Evolutionary conservation across 30 jellyfish, hydroid and myxozoan species (phyloP).

Genomic region (Chrysaora quinquecirrha): DNA sequence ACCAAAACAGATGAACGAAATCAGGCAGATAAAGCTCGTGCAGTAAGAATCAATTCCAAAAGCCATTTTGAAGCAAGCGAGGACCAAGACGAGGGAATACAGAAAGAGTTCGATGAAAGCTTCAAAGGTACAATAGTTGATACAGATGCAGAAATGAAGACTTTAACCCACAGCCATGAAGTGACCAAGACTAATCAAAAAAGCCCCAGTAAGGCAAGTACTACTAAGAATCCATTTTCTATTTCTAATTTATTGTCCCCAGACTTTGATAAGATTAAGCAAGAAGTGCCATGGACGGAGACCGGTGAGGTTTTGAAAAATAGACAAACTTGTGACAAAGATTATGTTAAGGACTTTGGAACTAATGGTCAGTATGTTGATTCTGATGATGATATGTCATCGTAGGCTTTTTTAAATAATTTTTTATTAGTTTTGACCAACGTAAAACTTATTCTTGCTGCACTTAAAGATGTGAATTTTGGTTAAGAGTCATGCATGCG

Average conservation of each 20-base stretch:
- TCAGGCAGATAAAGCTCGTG: background rate
- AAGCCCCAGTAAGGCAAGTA: constrained; percentile 32
- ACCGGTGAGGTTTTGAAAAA: constrained; percentile 22
- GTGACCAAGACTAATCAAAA: background rate
- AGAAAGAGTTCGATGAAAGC: background rate
- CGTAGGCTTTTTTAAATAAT: background rate
- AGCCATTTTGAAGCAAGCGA: constrained; percentile 18
- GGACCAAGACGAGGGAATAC: background rate
- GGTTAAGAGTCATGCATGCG: too few species aligned
- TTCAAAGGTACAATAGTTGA: background rate
- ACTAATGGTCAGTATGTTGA: background rate
- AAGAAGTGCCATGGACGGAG: constrained; percentile 8
- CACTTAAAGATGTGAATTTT: too few species aligned
- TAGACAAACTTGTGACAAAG: background rate
- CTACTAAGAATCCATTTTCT: constrained; percentile 37
- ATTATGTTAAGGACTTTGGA: background rate
- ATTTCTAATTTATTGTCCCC: constrained; percentile 29
- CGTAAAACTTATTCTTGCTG: too few species aligned
- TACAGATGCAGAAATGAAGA: constrained; percentile 1
- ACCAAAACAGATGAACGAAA: background rate
- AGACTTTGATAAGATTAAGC: background rate
- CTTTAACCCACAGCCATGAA: constrained; percentile 15
- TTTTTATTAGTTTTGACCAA: too few species aligned
- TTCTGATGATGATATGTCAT: background rate
- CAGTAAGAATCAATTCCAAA: background rate